These are phyloP conservation scores for Dynastes maya DNA, from an alignment of 2,888 invertebrate genomes.

Conservation along the genomic window DNA sequence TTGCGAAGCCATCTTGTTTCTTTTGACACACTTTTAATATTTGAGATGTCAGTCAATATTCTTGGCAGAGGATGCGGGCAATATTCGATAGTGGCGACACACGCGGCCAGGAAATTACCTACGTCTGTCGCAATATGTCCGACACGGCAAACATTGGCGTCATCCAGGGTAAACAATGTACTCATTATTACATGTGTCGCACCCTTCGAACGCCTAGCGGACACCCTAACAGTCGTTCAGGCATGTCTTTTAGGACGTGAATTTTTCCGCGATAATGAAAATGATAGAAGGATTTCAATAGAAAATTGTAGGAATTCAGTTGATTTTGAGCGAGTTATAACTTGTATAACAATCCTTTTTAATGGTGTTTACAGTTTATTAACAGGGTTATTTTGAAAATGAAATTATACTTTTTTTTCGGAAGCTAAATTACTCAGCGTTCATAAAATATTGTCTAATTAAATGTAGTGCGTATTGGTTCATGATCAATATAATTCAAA, in stretches of 20 bases:
- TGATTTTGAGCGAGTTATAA: background rate
- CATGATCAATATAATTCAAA: no score
- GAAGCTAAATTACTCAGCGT: no score
- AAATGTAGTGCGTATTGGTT: no score
- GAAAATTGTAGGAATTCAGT: background rate
- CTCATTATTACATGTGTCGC: conserved; percentile 63
- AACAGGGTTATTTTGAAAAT: no score
- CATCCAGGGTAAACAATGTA: conserved; percentile 64
- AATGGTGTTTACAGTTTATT: no score
- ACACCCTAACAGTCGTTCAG: conserved; percentile 24
- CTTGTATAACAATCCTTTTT: background rate
- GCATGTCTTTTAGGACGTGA: background rate
- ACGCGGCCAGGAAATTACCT: conserved; percentile 68
- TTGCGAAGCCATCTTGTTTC: conserved; percentile 17
- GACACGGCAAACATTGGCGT: conserved; percentile 70
- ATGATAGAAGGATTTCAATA: background rate
- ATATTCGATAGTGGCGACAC: conserved; percentile 54
- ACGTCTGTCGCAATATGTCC: conserved; percentile 70
- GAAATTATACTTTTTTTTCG: no score
- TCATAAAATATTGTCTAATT: no score
- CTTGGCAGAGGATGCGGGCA: conserved; percentile 50
- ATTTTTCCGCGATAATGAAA: conserved; percentile 30
- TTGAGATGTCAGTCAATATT: conserved; percentile 44
- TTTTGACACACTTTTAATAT: conserved; percentile 45
- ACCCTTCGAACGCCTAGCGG: conserved; percentile 52